phyloP scores from a whole-genome alignment of 2,888 invertebrate genomes.

The Heliconius erato region DNA sequence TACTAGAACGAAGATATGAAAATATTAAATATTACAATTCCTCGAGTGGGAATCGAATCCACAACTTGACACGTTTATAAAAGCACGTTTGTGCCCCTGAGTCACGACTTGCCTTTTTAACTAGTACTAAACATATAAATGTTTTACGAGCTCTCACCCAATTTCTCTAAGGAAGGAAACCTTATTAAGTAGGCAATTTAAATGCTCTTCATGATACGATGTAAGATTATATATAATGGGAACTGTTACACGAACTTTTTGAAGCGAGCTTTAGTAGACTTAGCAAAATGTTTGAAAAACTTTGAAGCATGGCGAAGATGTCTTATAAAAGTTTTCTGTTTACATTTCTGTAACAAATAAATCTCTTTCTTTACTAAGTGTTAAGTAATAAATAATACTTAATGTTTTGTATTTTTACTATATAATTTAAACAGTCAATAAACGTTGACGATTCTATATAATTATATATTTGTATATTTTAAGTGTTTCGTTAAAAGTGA shows the following conservation, averaged over 20 bases:
- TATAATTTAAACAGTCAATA: not conserved
- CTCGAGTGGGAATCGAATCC: no score
- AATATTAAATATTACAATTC: no score
- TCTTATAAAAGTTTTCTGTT: constrained; percentile 15
- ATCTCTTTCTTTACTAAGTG: not conserved
- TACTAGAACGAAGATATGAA: no score
- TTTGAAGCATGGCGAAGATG: constrained; percentile 35
- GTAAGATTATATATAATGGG: constrained; percentile 36
- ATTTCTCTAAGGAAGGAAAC: constrained; percentile 27
- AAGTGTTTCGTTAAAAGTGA: not conserved
- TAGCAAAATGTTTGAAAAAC: constrained; percentile 41
- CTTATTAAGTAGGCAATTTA: constrained; percentile 35
- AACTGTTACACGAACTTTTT: constrained; percentile 39
- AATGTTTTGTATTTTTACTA: not conserved
- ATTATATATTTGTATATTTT: not conserved
- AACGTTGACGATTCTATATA: not conserved
- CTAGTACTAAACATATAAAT: constrained; percentile 11
- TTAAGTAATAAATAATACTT: constrained; percentile 8
- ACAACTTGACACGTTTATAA: no score
- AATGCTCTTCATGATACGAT: constrained; percentile 38
- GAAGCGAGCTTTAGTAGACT: constrained; percentile 43
- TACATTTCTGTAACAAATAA: constrained; percentile 5
- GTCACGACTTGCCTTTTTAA: not conserved
- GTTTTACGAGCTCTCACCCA: constrained; percentile 14
- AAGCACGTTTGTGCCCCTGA: no score